Evolutionary conservation across 2,113 vertebrate species (phyloP).

Genomic region (Menidia beryllina): DNA sequence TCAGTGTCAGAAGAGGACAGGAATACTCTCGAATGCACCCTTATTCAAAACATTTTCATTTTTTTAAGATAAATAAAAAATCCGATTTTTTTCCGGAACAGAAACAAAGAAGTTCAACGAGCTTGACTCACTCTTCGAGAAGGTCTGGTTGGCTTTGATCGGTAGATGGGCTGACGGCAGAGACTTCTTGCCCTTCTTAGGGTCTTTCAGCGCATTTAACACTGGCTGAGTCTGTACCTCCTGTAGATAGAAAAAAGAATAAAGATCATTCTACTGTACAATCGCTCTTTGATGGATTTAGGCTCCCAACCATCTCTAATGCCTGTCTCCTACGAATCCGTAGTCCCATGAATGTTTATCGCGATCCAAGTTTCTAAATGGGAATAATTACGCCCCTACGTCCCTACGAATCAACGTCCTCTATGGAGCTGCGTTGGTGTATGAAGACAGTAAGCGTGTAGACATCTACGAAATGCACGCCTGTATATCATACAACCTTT

Average conservation of each 20-base stretch:
- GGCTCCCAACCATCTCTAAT: not conserved
- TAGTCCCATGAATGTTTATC: not conserved
- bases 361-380: not conserved
- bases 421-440: conserved; percentile 13
- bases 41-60: too few species aligned
- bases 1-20: too few species aligned
- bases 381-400: conserved; percentile 22
- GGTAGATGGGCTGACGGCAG: conserved; percentile 80
- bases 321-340: not conserved
- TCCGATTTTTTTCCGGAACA: not conserved
- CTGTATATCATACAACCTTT: conserved; percentile 17
- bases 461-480: not conserved
- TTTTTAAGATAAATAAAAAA: too few species aligned
- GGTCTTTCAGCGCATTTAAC: conserved; percentile 73
- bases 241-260: conserved; percentile 52
- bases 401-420: conserved; percentile 41
- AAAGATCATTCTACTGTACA: not conserved
- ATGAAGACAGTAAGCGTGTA: conserved; percentile 4
- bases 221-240: conserved; percentile 79
- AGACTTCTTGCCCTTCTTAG: conserved; percentile 58
- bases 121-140: conserved; percentile 73
- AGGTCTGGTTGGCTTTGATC: conserved; percentile 64
- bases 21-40: too few species aligned
- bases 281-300: not conserved
- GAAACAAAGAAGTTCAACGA: not conserved